Base-by-base conservation (phyloP, 2,113 vertebrate species). In the Callospermophilus lateralis region DNA sequence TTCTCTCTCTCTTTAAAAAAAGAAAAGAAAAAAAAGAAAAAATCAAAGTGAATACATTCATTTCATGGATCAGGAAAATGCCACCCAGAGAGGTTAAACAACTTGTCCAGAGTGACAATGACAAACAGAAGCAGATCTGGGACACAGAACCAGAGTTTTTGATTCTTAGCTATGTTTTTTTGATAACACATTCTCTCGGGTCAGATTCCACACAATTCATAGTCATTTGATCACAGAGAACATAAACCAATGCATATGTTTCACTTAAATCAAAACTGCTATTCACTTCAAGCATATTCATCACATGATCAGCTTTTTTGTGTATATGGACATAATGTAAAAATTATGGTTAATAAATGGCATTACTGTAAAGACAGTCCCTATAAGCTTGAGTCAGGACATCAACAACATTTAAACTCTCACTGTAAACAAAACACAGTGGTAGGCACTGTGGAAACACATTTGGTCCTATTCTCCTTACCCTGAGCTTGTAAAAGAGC, bases 381-480 rank as follows among this genome's bases (percentile, higher is more conserved):
- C 51, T 58, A 48, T 55, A 17, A 73, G 53, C 55, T 48, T 45
- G 42, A 76, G 28, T 78, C 63, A 72, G 53, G 68, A 88, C 37
- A 37, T 17, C 28, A 94, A 80, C 32, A 34, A 92, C 78, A 72
- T 13, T 81, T 68, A 81, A 20, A 65, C 68, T 91, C 85, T 85
- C 91, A 78, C 26, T 87, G 84, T 88, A 96, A 94, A 95, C 79
- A 92, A 24, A 58, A 88, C 6, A 13, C 90, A 73, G 88, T 1
- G 48, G 61, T 51, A 95, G 96, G 96, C 97, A 88, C 96, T 87
- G 90, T 90, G 87, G 87, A 84, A 63, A 94, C 19, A 42, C 61
- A 34, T 58, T 87, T 93, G 95, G 87, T 89, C 94, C 76, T 79
- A 2, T 45, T 88, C 65, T 61, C 70, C 90, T 80, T 67, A 37